Base-by-base conservation (phyloP, 2,888 invertebrate genomes). In the Meiosimyza decipiens region DNA sequence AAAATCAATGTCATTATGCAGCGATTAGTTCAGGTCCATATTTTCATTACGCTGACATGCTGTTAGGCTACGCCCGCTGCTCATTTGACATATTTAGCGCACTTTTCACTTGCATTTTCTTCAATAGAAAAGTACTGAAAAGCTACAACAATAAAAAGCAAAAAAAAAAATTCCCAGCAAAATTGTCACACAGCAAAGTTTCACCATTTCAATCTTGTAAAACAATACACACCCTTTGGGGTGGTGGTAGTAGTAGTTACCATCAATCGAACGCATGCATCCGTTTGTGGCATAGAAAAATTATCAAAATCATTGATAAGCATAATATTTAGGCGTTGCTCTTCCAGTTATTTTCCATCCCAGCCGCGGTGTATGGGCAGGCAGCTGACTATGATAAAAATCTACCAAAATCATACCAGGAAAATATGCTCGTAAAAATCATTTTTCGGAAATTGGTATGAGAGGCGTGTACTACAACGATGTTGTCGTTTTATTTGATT, bases 1-100 rank as follows among this genome's bases (percentile, higher is more conserved):
- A 70, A 72, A 68, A 74, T 74, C 72, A 68, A 64, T 65, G 73
- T 71, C 73, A 67, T 68, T 67, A 62, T 71, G 73, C 73, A 51
- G 73, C 73, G 75, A 75, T 75, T 75, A 75, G 75, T 75, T 73
- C 75, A 66, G 73, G 73, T 71, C 71, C 75, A 75, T 73, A 73
- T 75, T 73, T 71, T 74, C 73, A 73, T 60, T 60, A 55, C 63
- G 47, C 47, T 49, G 70, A 28, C 70, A 70, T 63, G 63, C 63
- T 70, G 52, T 22, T 40, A 40, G 54, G 16, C 57, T 33, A 55
- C 59, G 52, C 16, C 62, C 63, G 70, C 70, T 63, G 70, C 22
- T 70, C 70, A 62, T 70, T 70, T 62, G 15, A 57, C 47, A 16
- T 15, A 49, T 18, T 57, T 18, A 52, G n/a, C 65, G 28, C 18